Conservation (phyloP, 1,140 invertebrate species). For the Xylocopa sonorina region DNA sequence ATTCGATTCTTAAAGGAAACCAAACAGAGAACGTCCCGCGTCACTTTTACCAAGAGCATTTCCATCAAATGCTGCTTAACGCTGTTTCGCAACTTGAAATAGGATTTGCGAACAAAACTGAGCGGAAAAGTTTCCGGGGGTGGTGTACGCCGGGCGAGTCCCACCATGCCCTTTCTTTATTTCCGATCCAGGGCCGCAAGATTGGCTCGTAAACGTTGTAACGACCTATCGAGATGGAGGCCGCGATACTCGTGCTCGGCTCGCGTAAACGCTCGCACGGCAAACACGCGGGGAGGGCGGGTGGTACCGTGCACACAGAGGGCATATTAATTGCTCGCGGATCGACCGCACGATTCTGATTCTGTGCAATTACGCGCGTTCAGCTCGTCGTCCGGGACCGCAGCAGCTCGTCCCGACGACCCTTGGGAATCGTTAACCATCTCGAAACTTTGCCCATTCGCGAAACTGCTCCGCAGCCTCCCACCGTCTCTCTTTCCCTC, state of each 20-base stretch:
- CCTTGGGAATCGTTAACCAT: constrained; percentile 58
- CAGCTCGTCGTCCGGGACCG: constrained; percentile 50
- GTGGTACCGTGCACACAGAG: constrained; percentile 41
- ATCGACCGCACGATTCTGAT: constrained; percentile 62
- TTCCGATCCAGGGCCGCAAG: neutral
- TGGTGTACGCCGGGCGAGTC: no score
- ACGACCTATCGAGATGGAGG: neutral
- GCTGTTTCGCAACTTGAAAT: no score
- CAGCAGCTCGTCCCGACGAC: constrained; percentile 48
- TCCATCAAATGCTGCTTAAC: no score
- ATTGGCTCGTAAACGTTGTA: neutral
- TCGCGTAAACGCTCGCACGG: constrained; percentile 32
- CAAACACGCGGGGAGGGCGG: constrained; percentile 28
- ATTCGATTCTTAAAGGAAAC: no score
- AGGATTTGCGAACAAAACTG: no score
- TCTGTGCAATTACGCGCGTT: constrained; percentile 61
- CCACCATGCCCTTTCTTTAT: neutral
- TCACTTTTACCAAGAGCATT: no score
- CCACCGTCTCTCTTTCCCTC: neutral
- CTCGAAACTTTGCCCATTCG: constrained; percentile 60
- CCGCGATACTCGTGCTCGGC: constrained; percentile 12
- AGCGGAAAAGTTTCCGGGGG: neutral
- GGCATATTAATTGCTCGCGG: constrained; percentile 60
- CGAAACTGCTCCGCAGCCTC: constrained; percentile 36
- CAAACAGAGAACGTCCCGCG: no score